phyloP scores from a whole-genome alignment of 37 sponge, comb jelly and placozoan species.

The Dysidea cf. avara region DNA sequence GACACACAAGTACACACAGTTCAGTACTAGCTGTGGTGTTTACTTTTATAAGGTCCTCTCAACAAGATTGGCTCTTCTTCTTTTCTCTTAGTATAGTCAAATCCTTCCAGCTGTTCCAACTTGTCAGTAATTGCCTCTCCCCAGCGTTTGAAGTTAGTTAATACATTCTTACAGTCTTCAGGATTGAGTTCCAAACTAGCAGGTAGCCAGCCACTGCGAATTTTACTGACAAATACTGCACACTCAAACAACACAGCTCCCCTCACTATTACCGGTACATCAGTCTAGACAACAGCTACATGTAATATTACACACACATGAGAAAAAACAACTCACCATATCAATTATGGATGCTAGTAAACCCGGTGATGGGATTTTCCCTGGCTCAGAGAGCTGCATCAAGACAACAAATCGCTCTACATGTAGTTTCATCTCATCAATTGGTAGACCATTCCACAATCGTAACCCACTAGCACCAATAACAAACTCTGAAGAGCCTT shows the following conservation, averaged over 20 bases:
- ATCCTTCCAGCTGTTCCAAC: conserved; percentile 24
- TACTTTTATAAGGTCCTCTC: no score
- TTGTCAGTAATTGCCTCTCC: conserved; percentile 56
- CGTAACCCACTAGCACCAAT: not conserved
- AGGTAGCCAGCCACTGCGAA: conserved; percentile 43
- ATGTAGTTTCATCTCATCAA: conserved; percentile 27
- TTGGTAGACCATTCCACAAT: conserved; percentile 49
- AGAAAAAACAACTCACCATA: conserved; percentile 36
- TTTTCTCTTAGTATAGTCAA: not conserved
- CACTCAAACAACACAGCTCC: conserved; percentile 72
- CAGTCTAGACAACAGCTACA: no score
- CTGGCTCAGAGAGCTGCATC: conserved; percentile 67
- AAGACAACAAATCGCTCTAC: conserved; percentile 52
- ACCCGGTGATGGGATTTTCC: conserved; percentile 47
- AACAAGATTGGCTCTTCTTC: not conserved
- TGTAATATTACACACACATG: no score
- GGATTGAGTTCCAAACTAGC: not conserved
- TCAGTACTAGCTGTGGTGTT: not conserved
- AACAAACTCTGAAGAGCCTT: not conserved
- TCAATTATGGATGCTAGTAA: conserved; percentile 67
- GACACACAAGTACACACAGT: no score
- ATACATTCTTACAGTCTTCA: conserved; percentile 12
- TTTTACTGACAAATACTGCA: conserved; percentile 52
- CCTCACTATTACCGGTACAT: conserved; percentile 35
- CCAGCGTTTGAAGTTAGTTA: conserved; percentile 44